Evolutionary conservation across 2,797 vertebrate species (phyloP), one percentile per base, ranked within the genome.

Genomic region (Nannoperca australis): DNA sequence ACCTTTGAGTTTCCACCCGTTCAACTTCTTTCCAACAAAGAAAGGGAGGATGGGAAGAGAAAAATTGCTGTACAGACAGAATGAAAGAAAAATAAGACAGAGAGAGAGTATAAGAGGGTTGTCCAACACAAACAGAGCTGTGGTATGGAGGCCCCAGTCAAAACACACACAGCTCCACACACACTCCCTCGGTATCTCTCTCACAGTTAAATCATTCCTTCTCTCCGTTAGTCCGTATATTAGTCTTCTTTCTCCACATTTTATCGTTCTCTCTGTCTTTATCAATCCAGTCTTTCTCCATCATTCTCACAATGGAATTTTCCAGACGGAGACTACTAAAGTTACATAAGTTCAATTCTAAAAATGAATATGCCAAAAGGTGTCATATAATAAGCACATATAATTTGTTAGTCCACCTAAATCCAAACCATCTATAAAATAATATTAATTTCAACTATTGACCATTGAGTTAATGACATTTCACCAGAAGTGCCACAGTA

Each of bases 91-190:
- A 82, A 82, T 58, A 78, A 54, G 13, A 53, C 34, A 36, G 22
- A 55, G 22, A 49, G 45, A 49, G 59, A 84, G 73, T 42, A 61
- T 68, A 72, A 73, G 62, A 64, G 68, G 58, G 27, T 44, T 74
- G 65, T 88, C 85, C 90, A 89, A 89, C 78, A 89, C 82, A 90
- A 88, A 88, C 79, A 90, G 68, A 79, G 67, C 78, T 83, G 78
- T 85, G 81, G 81, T 81, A 74, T 87, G 71, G 82, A 88, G 81
- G 79, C 82, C 84, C 77, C 78, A 84, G 76, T 91, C 51, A 85
- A 90, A 85, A 79, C 84, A 84, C 40, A 68, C 66, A 67, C 45
- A 40, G 47, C 56, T 61, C 44, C 71, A 54, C 72, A 50, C 78
- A 70, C 85, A 82, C 60, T 22, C 75, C 47, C n/a, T 27, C 12